Evolutionary conservation across 92 coral and sea anemone genomes (phyloP).

Genomic region (Epizoanthus illoricatus): DNA sequence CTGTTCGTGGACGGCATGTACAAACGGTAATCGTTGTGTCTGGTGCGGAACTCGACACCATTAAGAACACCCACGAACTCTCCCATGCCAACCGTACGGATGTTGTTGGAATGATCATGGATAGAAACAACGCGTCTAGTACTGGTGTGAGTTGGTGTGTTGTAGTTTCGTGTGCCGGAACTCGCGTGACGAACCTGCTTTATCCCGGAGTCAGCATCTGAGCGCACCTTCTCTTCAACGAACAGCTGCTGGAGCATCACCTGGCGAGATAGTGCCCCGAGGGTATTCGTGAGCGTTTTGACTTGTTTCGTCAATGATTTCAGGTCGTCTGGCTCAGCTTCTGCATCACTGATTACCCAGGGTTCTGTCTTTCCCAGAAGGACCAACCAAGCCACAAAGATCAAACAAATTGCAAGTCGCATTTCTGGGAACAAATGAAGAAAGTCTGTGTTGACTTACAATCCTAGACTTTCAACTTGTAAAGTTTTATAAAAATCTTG

Average conservation of each 20-base stretch:
- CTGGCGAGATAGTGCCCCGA: constrained; percentile 71
- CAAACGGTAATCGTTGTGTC: constrained; percentile 91
- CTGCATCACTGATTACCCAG: neutral
- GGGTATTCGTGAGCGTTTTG: constrained; percentile 25
- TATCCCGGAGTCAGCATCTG: constrained; percentile 83
- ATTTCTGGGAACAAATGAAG: neutral
- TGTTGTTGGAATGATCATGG: constrained; percentile 84
- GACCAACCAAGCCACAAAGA: neutral
- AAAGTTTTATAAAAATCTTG: too few relatives aligned
- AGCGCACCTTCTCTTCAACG: constrained; percentile 72
- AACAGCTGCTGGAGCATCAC: constrained; percentile 76
- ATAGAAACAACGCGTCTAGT: constrained; percentile 57
- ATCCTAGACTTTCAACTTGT: too few relatives aligned
- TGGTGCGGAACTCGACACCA: constrained; percentile 92
- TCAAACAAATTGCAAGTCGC: neutral
- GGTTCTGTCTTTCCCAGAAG: neutral
- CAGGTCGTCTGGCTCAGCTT: neutral
- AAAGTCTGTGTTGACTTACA: too few relatives aligned
- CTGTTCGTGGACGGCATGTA: constrained; percentile 68
- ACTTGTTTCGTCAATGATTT: constrained; percentile 23
- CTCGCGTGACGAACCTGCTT: constrained; percentile 66
- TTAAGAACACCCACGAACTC: constrained; percentile 82
- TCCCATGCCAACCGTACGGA: constrained; percentile 84
- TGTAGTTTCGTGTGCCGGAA: constrained; percentile 69
- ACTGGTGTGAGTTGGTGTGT: constrained; percentile 56